Conservation (phyloP, 2,113 vertebrate genomes). For the Bufo bufo region DNA sequence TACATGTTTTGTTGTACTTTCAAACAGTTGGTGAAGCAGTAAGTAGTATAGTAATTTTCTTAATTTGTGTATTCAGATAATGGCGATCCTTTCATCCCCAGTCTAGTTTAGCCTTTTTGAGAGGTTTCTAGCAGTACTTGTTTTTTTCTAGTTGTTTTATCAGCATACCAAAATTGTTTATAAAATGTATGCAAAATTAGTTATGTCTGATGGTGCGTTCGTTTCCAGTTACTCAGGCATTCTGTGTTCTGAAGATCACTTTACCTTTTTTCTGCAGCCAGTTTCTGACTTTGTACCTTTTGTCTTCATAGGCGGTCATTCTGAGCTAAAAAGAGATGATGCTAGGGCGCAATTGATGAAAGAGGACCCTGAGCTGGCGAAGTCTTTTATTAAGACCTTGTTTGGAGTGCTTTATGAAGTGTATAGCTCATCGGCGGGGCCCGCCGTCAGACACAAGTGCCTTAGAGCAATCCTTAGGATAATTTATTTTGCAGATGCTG, state of each 20-base stretch:
- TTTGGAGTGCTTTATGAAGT: constrained; percentile 99
- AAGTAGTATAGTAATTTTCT: no score
- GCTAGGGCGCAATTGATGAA: constrained; percentile 98
- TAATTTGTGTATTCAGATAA: no score
- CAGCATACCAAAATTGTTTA: no score
- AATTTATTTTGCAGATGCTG: constrained; percentile 98
- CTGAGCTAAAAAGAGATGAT: constrained; percentile 93
- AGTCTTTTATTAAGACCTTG: constrained; percentile 98
- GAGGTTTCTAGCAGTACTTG: no score
- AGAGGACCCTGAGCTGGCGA: constrained; percentile 96
- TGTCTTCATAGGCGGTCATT: constrained; percentile 82
- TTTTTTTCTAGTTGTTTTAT: no score
- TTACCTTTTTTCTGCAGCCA: neutral
- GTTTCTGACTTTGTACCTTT: neutral
- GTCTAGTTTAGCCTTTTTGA: no score
- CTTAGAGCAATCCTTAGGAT: constrained; percentile 99
- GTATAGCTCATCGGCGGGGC: constrained; percentile 98
- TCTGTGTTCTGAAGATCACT: no score
- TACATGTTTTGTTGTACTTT: neutral
- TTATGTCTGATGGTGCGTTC: no score
- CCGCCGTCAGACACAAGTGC: constrained; percentile 99
- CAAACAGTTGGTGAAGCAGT: no score
- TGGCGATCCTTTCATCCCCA: no score
- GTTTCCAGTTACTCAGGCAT: no score
- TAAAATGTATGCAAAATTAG: no score